phyloP scores from a whole-genome alignment of 2,888 invertebrate genomes.

The Hypomecis punctinalis region DNA sequence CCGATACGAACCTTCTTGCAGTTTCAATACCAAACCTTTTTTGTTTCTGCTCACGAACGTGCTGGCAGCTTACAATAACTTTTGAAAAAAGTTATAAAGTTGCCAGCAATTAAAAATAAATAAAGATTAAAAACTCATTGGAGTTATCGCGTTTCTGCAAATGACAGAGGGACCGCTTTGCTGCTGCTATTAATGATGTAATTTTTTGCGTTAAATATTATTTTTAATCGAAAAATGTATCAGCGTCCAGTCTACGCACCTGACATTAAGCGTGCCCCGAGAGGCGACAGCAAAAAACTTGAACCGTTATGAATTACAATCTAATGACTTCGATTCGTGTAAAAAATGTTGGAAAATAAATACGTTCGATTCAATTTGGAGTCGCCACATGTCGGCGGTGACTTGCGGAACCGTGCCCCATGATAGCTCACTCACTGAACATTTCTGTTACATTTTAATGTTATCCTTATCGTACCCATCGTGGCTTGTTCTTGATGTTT shows the following conservation, averaged over 20 bases:
- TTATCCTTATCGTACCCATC: conserved; percentile 16
- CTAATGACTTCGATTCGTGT: conserved; percentile 76
- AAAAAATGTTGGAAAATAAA: conserved; percentile 70
- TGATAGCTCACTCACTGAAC: conserved; percentile 44
- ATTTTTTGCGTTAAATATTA: conserved; percentile 63
- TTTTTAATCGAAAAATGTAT: conserved; percentile 55
- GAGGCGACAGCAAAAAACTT: conserved; percentile 61
- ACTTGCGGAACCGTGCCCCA: conserved; percentile 64
- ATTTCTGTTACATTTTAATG: conserved; percentile 34
- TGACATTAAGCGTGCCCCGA: conserved; percentile 59
- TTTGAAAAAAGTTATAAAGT: conserved; percentile 34
- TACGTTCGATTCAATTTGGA: conserved; percentile 70
- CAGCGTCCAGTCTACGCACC: conserved; percentile 55
- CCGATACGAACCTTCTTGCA: conserved; percentile 35
- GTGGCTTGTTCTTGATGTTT: conserved; percentile 17
- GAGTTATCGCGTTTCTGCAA: conserved; percentile 47
- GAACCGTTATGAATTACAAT: conserved; percentile 79
- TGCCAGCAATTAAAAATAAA: conserved; percentile 48
- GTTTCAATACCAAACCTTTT: conserved; percentile 20
- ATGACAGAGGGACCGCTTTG: conserved; percentile 45
- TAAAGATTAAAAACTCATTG: conserved; percentile 51
- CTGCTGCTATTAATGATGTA: conserved; percentile 50
- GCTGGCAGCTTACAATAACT: conserved; percentile 26
- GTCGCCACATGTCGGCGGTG: conserved; percentile 79
- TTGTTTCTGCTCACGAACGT: conserved; percentile 24